phyloP scores from a whole-genome alignment of 2,797 vertebrate genomes.

The Chaetophractus vellerosus region DNA sequence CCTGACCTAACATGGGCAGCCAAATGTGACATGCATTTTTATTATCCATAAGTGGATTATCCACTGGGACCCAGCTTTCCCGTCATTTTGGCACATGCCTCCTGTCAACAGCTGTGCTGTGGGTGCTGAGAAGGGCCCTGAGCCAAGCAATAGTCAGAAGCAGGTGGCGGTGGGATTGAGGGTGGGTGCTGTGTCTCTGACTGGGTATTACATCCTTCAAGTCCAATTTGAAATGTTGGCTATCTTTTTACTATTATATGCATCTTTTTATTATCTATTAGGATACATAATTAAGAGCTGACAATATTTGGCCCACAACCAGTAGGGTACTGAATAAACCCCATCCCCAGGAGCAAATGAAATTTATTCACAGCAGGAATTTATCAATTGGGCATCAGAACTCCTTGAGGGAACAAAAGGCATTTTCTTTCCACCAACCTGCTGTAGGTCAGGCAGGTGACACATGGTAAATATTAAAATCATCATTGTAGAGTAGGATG shows the following conservation, averaged over 20 bases:
- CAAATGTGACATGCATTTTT: constrained; percentile 73
- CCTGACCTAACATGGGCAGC: constrained; percentile 66
- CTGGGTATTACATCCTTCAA: background rate
- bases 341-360: background rate
- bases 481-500: background rate
- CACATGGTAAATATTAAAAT: constrained; percentile 40
- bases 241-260: constrained; percentile 13
- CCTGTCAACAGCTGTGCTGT: constrained; percentile 75
- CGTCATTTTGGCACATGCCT: constrained; percentile 68
- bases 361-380: constrained; percentile 38
- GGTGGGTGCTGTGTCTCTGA: constrained; percentile 3
- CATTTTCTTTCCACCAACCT: constrained; percentile 48
- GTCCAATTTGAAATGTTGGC: background rate
- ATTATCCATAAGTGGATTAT: constrained; percentile 82
- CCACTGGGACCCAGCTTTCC: constrained; percentile 75
- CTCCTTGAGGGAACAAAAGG: constrained; percentile 57
- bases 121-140: constrained; percentile 62
- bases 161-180: constrained; percentile 49
- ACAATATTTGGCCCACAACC: background rate
- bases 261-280: constrained; percentile 21
- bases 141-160: constrained; percentile 76
- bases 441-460: constrained; percentile 11
- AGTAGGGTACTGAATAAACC: constrained; percentile 5
- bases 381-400: constrained; percentile 18
- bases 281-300: constrained; percentile 16